Evolutionary conservation across 2,797 vertebrate species (phyloP).

Genomic region (Echiichthys vipera): DNA sequence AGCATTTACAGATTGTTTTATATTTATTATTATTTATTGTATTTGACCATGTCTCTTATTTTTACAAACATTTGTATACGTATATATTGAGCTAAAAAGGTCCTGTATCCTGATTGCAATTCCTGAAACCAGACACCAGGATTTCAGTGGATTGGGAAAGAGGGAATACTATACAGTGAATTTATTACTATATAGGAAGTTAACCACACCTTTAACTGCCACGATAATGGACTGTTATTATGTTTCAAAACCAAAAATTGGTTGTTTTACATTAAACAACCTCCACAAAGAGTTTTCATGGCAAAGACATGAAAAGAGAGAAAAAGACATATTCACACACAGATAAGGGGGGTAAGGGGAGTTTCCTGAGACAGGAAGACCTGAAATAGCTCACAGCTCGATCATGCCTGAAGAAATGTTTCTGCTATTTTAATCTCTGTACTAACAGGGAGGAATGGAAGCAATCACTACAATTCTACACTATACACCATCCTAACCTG

Average conservation of each 20-base stretch:
- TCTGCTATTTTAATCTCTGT: conserved; percentile 78
- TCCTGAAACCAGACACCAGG: conserved; percentile 27
- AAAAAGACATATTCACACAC: conserved; percentile 61
- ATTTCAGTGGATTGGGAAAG: background rate
- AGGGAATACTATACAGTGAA: background rate
- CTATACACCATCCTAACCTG: conserved; percentile 1
- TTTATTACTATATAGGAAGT: conserved; percentile 4
- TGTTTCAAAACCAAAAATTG: conserved; percentile 5
- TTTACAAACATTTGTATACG: background rate
- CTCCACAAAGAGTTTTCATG: conserved; percentile 22
- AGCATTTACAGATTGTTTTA: no score
- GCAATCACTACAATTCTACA: conserved; percentile 50
- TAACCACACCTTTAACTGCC: conserved; percentile 1
- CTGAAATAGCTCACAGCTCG: conserved; percentile 82
- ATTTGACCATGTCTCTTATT: background rate
- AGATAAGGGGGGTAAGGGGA: conserved; percentile 69
- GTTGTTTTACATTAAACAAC: conserved; percentile 18
- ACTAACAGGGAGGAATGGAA: conserved; percentile 63
- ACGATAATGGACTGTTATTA: background rate
- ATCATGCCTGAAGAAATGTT: conserved; percentile 78
- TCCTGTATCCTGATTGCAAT: background rate
- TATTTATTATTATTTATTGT: no score
- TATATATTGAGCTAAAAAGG: background rate
- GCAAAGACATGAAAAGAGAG: conserved; percentile 46
- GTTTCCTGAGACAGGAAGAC: conserved; percentile 86